Percentiles rank a stretch among this genome's conserved stretches.
These are phyloP conservation scores for Zelleria hepariella DNA, from an alignment of 2,888 invertebrate species.

Conservation along the genomic window DNA sequence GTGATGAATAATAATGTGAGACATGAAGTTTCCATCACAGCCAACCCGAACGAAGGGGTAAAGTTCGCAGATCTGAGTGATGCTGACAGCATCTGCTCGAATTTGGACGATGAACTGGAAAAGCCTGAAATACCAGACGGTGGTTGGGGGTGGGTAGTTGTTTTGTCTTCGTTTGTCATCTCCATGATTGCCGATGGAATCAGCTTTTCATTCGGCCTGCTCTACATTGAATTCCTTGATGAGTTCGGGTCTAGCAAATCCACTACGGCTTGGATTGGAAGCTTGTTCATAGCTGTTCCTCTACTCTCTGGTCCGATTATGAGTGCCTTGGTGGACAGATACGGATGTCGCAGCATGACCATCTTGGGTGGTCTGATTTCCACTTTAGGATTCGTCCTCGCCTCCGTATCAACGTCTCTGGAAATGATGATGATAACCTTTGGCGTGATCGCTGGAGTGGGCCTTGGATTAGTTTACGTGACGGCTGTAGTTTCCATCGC, in stretches of 20 bases:
- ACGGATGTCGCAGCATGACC: slow-evolving; percentile 86
- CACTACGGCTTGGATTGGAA: slow-evolving; percentile 91
- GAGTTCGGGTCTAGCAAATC: slow-evolving; percentile 87
- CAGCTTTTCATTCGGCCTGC: slow-evolving; percentile 92
- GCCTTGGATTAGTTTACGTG: slow-evolving; percentile 87
- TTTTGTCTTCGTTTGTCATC: slow-evolving; percentile 85
- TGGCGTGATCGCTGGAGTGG: slow-evolving; percentile 87
- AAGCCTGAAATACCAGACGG: slow-evolving; percentile 81
- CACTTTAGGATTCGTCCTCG: slow-evolving; percentile 82
- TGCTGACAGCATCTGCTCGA: slow-evolving; percentile 27
- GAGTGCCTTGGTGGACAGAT: slow-evolving; percentile 87
- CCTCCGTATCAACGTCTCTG: slow-evolving; percentile 78
- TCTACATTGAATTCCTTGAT: slow-evolving; percentile 86
- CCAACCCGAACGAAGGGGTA: slow-evolving; percentile 21
- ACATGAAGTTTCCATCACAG: slow-evolving; percentile 9
- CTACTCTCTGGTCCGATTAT: slow-evolving; percentile 86
- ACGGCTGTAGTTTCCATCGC: slow-evolving; percentile 93
- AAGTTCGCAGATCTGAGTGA: slow-evolving; percentile 32
- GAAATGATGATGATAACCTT: slow-evolving; percentile 88
- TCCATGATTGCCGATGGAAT: slow-evolving; percentile 94
- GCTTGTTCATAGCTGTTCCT: slow-evolving; percentile 91
- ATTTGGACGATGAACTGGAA: slow-evolving; percentile 23
- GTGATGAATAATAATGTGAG: slow-evolving; percentile 9
- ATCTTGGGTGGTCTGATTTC: slow-evolving; percentile 81
- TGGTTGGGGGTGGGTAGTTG: slow-evolving; percentile 93